These are phyloP conservation scores for Oncorhynchus keta DNA, from an alignment of 2,113 vertebrate species.

Conservation along the genomic window DNA sequence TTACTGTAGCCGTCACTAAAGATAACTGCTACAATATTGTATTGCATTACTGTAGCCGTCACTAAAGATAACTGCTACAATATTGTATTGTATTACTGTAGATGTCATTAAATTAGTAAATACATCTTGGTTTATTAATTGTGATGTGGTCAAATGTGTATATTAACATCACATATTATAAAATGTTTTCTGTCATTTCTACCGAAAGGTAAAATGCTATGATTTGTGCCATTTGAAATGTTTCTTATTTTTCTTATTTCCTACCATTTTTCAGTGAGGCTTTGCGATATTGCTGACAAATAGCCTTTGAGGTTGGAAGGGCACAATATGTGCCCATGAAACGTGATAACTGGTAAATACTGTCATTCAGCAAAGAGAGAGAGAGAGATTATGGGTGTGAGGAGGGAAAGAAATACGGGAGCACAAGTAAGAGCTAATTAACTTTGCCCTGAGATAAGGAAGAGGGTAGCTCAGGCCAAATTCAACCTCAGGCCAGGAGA, in stretches of 20 bases:
- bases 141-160: too few relatives aligned
- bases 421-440: neutral
- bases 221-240: neutral
- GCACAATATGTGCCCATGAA: neutral
- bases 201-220: too few relatives aligned
- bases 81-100: too few relatives aligned
- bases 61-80: too few relatives aligned
- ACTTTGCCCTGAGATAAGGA: neutral
- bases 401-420: neutral
- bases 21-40: too few relatives aligned
- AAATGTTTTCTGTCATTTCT: too few relatives aligned
- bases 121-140: too few relatives aligned
- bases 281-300: neutral
- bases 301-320: neutral
- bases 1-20: too few relatives aligned
- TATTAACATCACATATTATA: too few relatives aligned
- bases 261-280: neutral
- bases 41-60: too few relatives aligned
- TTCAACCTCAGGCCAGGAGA: neutral
- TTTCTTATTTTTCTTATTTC: neutral
- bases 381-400: neutral
- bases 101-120: too few relatives aligned
- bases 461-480: neutral
- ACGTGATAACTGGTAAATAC: neutral
- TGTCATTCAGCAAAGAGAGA: neutral